phyloP scores from a whole-genome alignment of 2,113 vertebrate species.

The Nesogale talazaci region DNA sequence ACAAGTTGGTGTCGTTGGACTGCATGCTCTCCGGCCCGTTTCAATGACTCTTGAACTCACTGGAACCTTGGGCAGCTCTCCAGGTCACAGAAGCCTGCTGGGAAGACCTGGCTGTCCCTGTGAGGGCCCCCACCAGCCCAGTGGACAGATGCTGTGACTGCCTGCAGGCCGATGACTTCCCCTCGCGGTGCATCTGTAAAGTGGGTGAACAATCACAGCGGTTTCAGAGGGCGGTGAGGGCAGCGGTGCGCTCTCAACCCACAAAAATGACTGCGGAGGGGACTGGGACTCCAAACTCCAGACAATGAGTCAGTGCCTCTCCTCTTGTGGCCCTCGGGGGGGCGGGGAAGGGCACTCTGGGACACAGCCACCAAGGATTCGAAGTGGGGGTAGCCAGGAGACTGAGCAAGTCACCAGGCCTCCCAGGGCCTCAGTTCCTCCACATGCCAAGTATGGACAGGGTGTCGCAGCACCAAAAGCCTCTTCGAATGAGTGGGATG shows the following conservation, averaged over 20 bases:
- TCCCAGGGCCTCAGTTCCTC: background rate
- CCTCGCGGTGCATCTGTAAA: background rate
- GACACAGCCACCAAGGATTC: background rate
- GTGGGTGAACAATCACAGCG: background rate
- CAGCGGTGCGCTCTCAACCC: background rate
- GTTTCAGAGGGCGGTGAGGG: background rate
- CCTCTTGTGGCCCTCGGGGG: background rate
- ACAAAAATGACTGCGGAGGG: background rate
- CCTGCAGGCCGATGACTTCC: background rate
- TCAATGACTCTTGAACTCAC: background rate
- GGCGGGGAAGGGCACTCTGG: background rate
- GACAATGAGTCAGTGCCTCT: background rate
- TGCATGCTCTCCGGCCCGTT: background rate
- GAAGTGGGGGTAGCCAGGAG: background rate
- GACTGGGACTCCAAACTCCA: accelerated
- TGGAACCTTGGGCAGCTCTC: background rate
- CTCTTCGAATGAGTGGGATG: accelerated
- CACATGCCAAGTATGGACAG: background rate
- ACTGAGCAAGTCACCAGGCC: background rate
- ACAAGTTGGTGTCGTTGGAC: background rate
- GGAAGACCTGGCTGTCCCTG: background rate
- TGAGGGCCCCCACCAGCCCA: background rate
- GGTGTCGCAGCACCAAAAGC: too few relatives aligned
- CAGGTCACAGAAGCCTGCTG: background rate
- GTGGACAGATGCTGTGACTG: background rate